Conservation (phyloP, 2,888 invertebrate genomes). For the Cryptocephalus primarius region DNA sequence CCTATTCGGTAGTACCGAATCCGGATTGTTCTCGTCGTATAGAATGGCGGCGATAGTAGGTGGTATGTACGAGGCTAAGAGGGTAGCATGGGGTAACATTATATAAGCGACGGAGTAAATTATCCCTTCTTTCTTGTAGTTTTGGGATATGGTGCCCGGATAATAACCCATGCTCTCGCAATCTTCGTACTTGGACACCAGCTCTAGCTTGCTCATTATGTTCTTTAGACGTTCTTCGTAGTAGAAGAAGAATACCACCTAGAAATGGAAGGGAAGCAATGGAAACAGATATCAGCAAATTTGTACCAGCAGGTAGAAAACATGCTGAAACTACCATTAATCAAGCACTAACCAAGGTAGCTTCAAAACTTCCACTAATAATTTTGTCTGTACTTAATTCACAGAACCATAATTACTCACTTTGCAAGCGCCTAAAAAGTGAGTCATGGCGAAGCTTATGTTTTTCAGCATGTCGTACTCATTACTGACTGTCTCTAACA, state of each 20-base stretch:
- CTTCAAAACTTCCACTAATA: too few species aligned
- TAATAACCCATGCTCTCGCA: constrained; percentile 14
- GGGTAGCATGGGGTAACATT: constrained; percentile 23
- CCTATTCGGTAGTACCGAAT: constrained; percentile 11
- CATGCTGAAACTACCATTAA: too few species aligned
- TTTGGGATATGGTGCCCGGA: constrained; percentile 17
- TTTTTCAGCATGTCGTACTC: constrained; percentile 27
- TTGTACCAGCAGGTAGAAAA: too few species aligned
- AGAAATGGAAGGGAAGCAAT: not conserved
- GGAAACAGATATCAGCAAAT: too few species aligned
- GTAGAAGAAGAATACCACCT: constrained; percentile 24
- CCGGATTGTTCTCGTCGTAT: constrained; percentile 8
- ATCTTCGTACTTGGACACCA: constrained; percentile 20
- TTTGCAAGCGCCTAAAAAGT: constrained; percentile 29
- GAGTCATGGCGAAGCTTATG: constrained; percentile 27
- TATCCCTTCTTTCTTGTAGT: constrained; percentile 22
- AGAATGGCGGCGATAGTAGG: constrained; percentile 16
- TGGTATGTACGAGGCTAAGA: constrained; percentile 26
- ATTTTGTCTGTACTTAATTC: too few species aligned
- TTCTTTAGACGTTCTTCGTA: constrained; percentile 14
- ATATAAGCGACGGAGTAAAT: constrained; percentile 23
- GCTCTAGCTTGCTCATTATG: constrained; percentile 22
- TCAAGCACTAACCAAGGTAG: too few species aligned
- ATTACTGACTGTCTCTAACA: constrained; percentile 22
- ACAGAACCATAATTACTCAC: too few species aligned